phyloP scores from a whole-genome alignment of 2,113 vertebrate genomes.

The Casuarius casuarius region DNA sequence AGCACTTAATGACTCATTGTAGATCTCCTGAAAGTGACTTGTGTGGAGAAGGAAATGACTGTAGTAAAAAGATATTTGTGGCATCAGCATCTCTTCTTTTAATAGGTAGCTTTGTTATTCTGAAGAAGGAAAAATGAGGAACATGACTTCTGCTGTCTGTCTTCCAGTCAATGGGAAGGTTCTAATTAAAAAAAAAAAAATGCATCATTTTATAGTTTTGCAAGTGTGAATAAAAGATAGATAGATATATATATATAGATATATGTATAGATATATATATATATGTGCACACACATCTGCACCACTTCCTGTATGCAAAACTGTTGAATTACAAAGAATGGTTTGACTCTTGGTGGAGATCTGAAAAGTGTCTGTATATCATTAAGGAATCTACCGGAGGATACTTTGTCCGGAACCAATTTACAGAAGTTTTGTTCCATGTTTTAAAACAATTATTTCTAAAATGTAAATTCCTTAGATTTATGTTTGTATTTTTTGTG shows the following conservation, averaged over 20 bases:
- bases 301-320: constrained; percentile 37
- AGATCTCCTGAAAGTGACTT: constrained; percentile 2
- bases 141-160: constrained; percentile 33
- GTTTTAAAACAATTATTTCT: constrained; percentile 40
- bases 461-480: constrained; percentile 31
- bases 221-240: constrained; percentile 12
- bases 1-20: background rate
- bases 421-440: constrained; percentile 4
- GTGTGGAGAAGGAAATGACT: background rate
- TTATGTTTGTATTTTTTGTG: background rate
- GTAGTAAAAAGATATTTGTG: constrained; percentile 43
- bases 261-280: background rate
- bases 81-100: constrained; percentile 26
- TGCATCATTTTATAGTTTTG: constrained; percentile 35
- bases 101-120: constrained; percentile 31
- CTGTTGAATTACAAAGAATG: constrained; percentile 33
- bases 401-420: constrained; percentile 27
- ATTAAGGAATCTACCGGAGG: constrained; percentile 20
- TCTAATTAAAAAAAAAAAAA: constrained; percentile 41
- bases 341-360: constrained; percentile 12
- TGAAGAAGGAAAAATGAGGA: constrained; percentile 37
- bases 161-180: constrained; percentile 34
- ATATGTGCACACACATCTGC: background rate
- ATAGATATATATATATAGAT: background rate
- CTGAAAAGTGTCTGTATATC: background rate